phyloP scores from a whole-genome alignment of 2,888 invertebrate species.

The Diadegma fenestrale region DNA sequence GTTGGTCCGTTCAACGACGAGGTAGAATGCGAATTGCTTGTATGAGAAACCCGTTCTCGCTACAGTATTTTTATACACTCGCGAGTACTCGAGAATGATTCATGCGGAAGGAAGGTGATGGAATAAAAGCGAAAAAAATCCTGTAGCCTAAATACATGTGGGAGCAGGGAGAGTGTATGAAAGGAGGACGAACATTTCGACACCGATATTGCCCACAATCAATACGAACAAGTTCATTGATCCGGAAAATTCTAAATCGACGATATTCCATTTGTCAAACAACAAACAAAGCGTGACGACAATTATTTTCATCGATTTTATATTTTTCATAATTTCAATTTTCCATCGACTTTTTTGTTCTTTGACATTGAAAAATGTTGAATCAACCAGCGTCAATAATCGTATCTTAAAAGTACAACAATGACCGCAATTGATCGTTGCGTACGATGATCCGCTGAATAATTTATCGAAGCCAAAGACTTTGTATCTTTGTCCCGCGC shows the following conservation, averaged over 20 bases:
- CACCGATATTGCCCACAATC: conserved; percentile 2
- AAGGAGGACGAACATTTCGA: not conserved
- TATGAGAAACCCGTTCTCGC: conserved; percentile 42
- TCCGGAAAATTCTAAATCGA: not conserved
- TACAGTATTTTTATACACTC: conserved; percentile 20
- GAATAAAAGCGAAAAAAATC: conserved; percentile 5
- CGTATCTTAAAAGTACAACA: conserved; percentile 39
- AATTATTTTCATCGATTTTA: not conserved
- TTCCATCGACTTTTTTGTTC: not conserved
- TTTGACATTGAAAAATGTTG: not conserved
- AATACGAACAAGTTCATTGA: conserved; percentile 33
- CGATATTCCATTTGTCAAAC: not conserved
- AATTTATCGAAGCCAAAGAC: not conserved
- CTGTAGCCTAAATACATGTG: conserved; percentile 22
- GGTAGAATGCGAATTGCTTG: conserved; percentile 50
- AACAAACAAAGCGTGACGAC: not conserved
- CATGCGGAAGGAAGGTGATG: conserved; percentile 22
- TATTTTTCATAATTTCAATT: not conserved
- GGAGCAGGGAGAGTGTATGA: conserved; percentile 8
- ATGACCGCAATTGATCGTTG: conserved; percentile 35
- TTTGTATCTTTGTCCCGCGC: not conserved
- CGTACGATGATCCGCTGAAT: conserved; percentile 30
- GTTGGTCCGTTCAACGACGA: conserved; percentile 20
- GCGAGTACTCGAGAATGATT: conserved; percentile 32
- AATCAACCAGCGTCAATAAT: not conserved